phyloP scores from a whole-genome alignment of 2,797 vertebrate species.

The Selene dorsalis region DNA sequence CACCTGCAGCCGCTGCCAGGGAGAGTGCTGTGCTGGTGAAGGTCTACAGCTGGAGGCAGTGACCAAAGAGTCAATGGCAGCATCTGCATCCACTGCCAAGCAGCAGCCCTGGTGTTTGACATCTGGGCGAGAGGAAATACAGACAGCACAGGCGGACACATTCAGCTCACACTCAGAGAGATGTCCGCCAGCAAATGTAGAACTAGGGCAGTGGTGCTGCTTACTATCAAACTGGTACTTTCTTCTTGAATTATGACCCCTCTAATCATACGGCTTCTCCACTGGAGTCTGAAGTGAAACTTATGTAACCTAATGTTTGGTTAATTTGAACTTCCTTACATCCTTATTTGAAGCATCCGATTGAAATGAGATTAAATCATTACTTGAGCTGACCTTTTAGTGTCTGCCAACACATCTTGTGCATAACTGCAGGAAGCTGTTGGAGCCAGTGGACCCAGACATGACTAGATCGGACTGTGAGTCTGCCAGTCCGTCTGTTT shows the following conservation, averaged over 20 bases:
- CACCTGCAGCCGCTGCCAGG: conserved; percentile 48
- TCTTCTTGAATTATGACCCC: conserved; percentile 21
- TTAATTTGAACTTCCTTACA: conserved; percentile 36
- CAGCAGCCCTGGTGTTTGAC: conserved; percentile 23
- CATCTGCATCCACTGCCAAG: conserved; percentile 49
- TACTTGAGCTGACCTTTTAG: conserved; percentile 55
- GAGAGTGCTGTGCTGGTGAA: conserved; percentile 29
- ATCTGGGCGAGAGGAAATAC: conserved; percentile 33
- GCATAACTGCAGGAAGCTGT: conserved; percentile 49
- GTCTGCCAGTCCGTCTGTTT: conserved; percentile 41
- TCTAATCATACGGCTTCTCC: conserved; percentile 3
- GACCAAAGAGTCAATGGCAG: conserved; percentile 50
- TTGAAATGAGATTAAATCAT: conserved; percentile 48
- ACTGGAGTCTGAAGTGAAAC: conserved; percentile 8
- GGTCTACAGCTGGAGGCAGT: conserved; percentile 35
- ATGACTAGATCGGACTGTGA: conserved; percentile 36
- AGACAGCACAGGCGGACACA: conserved; percentile 12
- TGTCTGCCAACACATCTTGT: conserved; percentile 43
- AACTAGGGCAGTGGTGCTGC: conserved; percentile 5
- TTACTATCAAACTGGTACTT: conserved; percentile 30
- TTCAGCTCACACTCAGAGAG: conserved; percentile 8
- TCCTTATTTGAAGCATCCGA: conserved; percentile 38
- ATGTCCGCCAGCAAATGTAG: conserved; percentile 10
- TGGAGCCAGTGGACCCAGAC: conserved; percentile 58
- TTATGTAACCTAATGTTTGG: conserved; percentile 10